Percentiles rank a stretch among this genome's conserved stretches.
Conservation (phyloP, 2,888 invertebrate species). For the Drosophila borealis region DNA sequence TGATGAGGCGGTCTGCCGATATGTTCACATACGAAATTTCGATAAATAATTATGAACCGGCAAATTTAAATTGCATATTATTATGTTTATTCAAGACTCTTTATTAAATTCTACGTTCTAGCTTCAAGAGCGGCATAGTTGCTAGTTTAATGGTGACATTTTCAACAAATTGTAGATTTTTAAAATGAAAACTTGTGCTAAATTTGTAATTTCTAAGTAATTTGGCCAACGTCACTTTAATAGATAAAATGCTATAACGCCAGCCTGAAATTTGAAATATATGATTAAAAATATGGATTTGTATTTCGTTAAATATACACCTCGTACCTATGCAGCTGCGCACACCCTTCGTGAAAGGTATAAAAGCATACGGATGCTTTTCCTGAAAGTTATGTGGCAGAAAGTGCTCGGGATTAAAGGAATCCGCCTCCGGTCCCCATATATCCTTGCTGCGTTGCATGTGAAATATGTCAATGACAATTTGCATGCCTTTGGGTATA, state of each 20-base stretch:
- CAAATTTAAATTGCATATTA: neutral
- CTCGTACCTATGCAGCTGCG: slow-evolving; percentile 16
- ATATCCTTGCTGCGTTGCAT: slow-evolving; percentile 24
- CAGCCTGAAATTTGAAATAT: slow-evolving; percentile 11
- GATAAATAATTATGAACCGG: neutral
- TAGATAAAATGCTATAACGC: slow-evolving; percentile 11
- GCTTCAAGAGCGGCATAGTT: slow-evolving; percentile 4
- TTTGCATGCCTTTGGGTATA: slow-evolving; percentile 9
- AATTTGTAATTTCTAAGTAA: slow-evolving; percentile 21
- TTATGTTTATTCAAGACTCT: neutral
- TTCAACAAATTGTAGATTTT: slow-evolving; percentile 15
- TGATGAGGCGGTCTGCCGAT: slow-evolving; percentile 28
- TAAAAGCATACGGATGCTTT: slow-evolving; percentile 14
- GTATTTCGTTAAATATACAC: neutral
- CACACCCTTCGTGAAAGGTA: slow-evolving; percentile 21
- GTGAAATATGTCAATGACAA: slow-evolving; percentile 19
- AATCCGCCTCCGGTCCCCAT: slow-evolving; percentile 19
- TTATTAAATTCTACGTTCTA: slow-evolving; percentile 8
- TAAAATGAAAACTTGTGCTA: slow-evolving; percentile 12
- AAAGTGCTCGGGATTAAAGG: slow-evolving; percentile 22
- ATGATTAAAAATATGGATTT: neutral
- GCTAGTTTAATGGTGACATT: slow-evolving; percentile 14
- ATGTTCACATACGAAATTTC: neutral
- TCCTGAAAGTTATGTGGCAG: slow-evolving; percentile 12
- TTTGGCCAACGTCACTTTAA: slow-evolving; percentile 20